Evolutionary conservation across 2,797 vertebrate genomes (phyloP), one percentile per base, ranked within the genome.

Genomic region (Clarias platycephalus): DNA sequence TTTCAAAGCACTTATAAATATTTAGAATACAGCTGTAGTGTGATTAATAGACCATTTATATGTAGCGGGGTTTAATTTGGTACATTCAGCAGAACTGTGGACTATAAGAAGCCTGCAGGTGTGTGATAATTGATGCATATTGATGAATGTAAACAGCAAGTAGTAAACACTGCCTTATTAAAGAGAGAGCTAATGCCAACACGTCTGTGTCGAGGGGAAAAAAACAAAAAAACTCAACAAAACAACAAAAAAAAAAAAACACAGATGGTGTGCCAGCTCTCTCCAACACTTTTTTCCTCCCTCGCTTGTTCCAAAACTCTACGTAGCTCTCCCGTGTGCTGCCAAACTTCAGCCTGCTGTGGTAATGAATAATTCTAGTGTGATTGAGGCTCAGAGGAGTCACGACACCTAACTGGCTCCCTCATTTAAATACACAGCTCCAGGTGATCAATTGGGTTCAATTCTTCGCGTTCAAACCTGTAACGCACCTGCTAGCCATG

Each of bases 301-400:
- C 80, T 64, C 31, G 74, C 40, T 62, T 26, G n/a, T 63, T 68
- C 72, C 67, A 60, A 82, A 78, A 82, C 24, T 49, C 31, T 24
- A 10, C 44, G 44, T 49, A 0, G 40, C 80, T 80, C 76, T 22
- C 53, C 77, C 60, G 58, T 77, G 37, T 67, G 31, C 60, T 86
- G 55, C 75, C 85, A 31, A 40, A 74, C 20, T 60, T 75, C 83
- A 83, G 76, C 86, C 86, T 62, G 77, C 63, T 85, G 85, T 68
- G 40, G 68, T 53, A 85, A 86, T 90, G 87, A 92, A 90, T 91
- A 87, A 92, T 88, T 84, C 85, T 84, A 49, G 72, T 62, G 67
- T 82, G 77, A 67, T 76, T 53, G 71, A 37, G 31, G 67, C 72
- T 78, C 64, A 40, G 87, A 60, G 9, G 44, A 53, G 9, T 81